Percentiles rank a stretch among this genome's conserved stretches.
phyloP scores from a whole-genome alignment of 1,140 invertebrate species.

The Zaprionus lachaisei region DNA sequence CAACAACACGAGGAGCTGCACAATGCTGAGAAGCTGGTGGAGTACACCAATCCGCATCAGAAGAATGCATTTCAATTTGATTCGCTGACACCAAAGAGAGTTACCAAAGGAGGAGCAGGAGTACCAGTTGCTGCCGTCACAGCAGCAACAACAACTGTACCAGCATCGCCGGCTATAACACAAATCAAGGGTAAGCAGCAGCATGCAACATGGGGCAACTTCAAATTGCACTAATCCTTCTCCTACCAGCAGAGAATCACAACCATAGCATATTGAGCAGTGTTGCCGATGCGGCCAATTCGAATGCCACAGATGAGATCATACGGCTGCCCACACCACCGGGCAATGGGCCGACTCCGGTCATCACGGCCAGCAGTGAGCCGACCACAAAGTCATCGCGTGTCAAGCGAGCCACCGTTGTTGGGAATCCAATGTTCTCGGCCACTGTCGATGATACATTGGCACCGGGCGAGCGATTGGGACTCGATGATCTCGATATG shows the following conservation, averaged over 20 bases:
- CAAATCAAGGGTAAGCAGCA: constrained; percentile 36
- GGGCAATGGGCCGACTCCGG: constrained; percentile 11
- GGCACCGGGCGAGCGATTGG: constrained; percentile 86
- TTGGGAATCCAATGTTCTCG: constrained; percentile 94
- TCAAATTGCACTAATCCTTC: neutral
- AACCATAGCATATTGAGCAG: constrained; percentile 70
- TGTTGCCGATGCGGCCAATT: constrained; percentile 70
- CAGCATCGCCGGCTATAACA: constrained; percentile 36
- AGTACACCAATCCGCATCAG: constrained; percentile 78
- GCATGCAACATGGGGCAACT: neutral
- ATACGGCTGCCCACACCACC: constrained; percentile 60
- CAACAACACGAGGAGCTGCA: constrained; percentile 74
- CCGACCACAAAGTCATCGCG: constrained; percentile 85
- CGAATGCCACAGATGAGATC: constrained; percentile 70
- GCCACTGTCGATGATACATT: constrained; percentile 85
- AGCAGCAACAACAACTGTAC: constrained; percentile 31
- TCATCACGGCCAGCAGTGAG: constrained; percentile 61
- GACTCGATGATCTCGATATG: constrained; percentile 94
- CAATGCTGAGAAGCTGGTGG: constrained; percentile 83
- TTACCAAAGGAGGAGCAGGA: constrained; percentile 59
- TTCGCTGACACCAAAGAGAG: constrained; percentile 83
- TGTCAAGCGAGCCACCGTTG: constrained; percentile 92
- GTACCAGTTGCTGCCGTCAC: constrained; percentile 20
- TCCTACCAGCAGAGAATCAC: constrained; percentile 30
- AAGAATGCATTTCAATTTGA: constrained; percentile 84